Evolutionary conservation across 2,113 vertebrate genomes (phyloP), one percentile per base, ranked within the genome.

Genomic region (Xenotilapia longispinis): DNA sequence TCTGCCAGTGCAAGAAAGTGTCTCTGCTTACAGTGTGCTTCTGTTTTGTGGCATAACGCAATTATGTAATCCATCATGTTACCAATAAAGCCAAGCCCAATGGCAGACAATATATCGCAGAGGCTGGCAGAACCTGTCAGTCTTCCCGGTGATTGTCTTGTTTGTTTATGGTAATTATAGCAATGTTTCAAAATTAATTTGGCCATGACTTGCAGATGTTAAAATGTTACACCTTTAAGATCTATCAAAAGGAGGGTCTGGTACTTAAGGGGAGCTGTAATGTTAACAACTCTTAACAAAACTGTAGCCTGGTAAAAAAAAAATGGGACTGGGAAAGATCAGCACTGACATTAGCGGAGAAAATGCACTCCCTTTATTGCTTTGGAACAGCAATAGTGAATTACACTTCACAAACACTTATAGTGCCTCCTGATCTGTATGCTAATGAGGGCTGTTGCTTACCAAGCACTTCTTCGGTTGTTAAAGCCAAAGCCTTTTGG

Each of bases 401-500:
- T 88, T 91, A 81, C 80, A 91, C 60, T 87, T 90, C 54, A 87
- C 80, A 89, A 88, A 93, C 88, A 88, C 87, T 91, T 91, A 84
- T 63, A 89, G 84, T 75, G 82, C 82, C 73, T 87, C 82, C 84
- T 92, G 89, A 92, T 88, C 84, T 92, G 86, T 91, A 92, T 93
- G 86, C 82, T 91, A 86, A 94, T 89, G 90, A 87, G 84, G 40
- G 26, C 23, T 68, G 60, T 58, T 89, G 86, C 90, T 95, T 90
- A 90, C 78, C 47, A 87, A 84, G 84, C 88, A 93, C 84, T 88
- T 90, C 80, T 88, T 83, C 13, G 53, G 87, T 82, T 89, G 85
- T 90, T 93, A 87, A 90, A 88, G 88, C 28, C 75, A 83, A 85
- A 92, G 83, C 83, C 84, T 91, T 90, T 93, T 85, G 60, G 91